Conservation (phyloP, 2,113 vertebrate genomes). For the Chitala chitala region DNA sequence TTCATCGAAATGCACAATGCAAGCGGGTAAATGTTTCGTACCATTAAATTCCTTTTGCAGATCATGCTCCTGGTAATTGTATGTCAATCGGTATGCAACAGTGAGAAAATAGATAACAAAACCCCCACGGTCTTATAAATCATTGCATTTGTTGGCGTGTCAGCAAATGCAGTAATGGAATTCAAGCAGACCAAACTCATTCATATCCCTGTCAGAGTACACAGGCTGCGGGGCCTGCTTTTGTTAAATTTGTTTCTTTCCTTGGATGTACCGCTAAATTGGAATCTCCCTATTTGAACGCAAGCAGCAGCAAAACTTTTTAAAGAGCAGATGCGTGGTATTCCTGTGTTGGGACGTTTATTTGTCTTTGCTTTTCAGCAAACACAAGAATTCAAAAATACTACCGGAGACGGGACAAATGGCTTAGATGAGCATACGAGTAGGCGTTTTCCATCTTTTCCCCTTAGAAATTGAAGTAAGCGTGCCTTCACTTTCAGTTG, state of each 20-base stretch:
- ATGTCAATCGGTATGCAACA: slow-evolving; percentile 16
- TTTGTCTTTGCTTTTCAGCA: too few species aligned
- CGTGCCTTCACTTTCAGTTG: too few species aligned
- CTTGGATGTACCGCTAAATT: too few species aligned
- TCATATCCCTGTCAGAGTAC: slow-evolving; percentile 23
- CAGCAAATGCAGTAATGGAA: slow-evolving; percentile 24
- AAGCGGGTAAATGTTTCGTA: neutral
- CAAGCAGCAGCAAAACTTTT: neutral
- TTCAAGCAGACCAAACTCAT: slow-evolving; percentile 23
- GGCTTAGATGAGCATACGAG: too few species aligned
- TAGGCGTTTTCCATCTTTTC: too few species aligned
- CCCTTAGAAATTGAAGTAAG: too few species aligned
- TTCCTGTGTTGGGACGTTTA: too few species aligned
- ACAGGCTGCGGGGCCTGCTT: slow-evolving; percentile 5
- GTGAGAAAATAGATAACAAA: slow-evolving; percentile 27
- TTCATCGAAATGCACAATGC: neutral
- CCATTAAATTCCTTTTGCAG: slow-evolving; percentile 15
- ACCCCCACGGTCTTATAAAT: slow-evolving; percentile 25
- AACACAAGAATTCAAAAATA: too few species aligned
- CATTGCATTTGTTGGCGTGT: slow-evolving; percentile 23
- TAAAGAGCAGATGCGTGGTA: too few species aligned
- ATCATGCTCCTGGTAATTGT: slow-evolving; percentile 25
- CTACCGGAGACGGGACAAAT: too few species aligned
- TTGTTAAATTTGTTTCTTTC: slow-evolving; percentile 17
- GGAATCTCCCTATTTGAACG: neutral